Evolutionary conservation across 2,797 vertebrate genomes (phyloP), one percentile per base, ranked within the genome.

Genomic region (Characodon lateralis): DNA sequence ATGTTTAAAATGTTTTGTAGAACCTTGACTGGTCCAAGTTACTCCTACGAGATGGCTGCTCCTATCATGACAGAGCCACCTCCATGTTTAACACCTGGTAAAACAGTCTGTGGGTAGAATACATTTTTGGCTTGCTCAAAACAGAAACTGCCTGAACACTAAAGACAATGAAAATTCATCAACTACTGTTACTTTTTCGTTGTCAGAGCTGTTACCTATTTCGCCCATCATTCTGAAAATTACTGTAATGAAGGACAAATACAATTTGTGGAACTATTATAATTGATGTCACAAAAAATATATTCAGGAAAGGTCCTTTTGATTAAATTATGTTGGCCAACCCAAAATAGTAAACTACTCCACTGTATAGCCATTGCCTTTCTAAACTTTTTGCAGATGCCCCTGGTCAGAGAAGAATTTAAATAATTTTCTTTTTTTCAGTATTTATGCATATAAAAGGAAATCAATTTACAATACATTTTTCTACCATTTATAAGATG

Each of bases 1-100:
- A 46, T 81, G 79, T 83, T 73, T 76, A 41, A 88, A 88, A 83
- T 46, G 39, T 46, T 46, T 73, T 83, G 83, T 73, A 83, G 73
- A 91, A 88, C 66, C 78, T 3, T 10, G 65, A 87, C 85, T 88
- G 80, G 80, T 92, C 91, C 93, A 93, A 89, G 70, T 72, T 87
- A 92, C 93, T 91, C 93, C 93, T 90, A 93, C 92, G 88, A 86
- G 78, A 92, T 92, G 86, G 87, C 92, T 93, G 90, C 88, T 93
- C 87, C 87, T 91, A 85, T 76, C 83, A 89, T 89, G 90, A 91
- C 89, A 92, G 90, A 89, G 89, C 92, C 92, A 94, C 92, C 92
- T 93, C 92, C 92, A 76, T 74, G 68, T 91, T 93, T 91, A 88
- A 91, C 90, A 93, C 89, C 85, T 91, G 91, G 87, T 87, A 86